Evolutionary conservation across 2,797 vertebrate species (phyloP), one percentile per base, ranked within the genome.

Genomic region (Schizopygopsis pylzovi): DNA sequence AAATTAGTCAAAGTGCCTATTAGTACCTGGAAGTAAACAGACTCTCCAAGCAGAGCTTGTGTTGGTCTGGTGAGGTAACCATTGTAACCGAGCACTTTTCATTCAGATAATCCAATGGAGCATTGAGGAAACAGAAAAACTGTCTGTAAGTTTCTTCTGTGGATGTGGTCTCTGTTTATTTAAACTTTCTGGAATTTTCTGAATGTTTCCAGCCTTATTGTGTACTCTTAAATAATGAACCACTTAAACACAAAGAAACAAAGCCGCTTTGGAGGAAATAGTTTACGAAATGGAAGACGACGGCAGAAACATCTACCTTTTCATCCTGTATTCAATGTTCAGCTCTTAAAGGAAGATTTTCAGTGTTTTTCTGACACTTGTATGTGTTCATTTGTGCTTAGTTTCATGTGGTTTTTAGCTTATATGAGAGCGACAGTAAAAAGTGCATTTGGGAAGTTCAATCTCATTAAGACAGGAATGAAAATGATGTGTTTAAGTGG

Each of bases 401-500:
- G 25, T 25, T 72, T 72, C 54, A 68, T 76, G 70, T 75, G 28
- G 28, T 28, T 2, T 16, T 43, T 81, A 63, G 87, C 5, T 86
- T 79, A 79, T 81, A 85, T 79, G 86, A 41, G 61, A 4, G 49
- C 49, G 22, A 41, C 52, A 41, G 25, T 86, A 49, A 90, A 90
- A 87, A 79, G 70, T 54, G 78, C 82, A 81, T 87, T 84, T 79
- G 79, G 70, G 72, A 81, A 76, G 84, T 85, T 89, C 84, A 82
- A 54, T 85, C 86, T 85, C 87, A 86, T 87, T 88, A 84, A 75
- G 78, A 54, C 80, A 80, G 81, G 87, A 80, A 73, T 77, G 85
- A 63, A 87, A 87, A 91, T 90, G 86, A 92, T 87, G 81, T 90
- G 91, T 92, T 73, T 85, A 85, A 83, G 79, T 67, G 88, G 85